A percentile compares a stretch with the other conserved stretches of the same genome.
Conservation (phyloP, 2,797 vertebrate species). For the Centropyge bicolor region DNA sequence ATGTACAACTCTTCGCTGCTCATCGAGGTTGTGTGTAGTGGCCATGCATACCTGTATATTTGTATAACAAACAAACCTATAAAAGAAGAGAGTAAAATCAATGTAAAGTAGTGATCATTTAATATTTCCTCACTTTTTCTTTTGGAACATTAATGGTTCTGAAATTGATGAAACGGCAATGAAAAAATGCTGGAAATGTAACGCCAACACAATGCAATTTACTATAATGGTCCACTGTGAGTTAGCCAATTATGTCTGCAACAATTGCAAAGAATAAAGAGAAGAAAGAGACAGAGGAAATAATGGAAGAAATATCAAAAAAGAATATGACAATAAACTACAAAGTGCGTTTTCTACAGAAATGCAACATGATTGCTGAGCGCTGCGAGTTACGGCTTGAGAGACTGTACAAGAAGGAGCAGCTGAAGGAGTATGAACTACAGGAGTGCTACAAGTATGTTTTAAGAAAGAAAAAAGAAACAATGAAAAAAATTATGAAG, state of each 20-base stretch:
- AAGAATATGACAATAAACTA: constrained; percentile 15
- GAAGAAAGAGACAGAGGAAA: not conserved
- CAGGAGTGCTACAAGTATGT: not conserved
- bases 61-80: no score
- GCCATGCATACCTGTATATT: no score
- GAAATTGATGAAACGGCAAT: not conserved
- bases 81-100: not conserved
- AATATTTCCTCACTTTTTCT: not conserved
- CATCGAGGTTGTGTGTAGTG: no score
- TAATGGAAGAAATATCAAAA: not conserved
- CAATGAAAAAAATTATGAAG: not conserved
- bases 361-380: constrained; percentile 14
- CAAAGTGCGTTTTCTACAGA: constrained; percentile 23
- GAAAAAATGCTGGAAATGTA: constrained; percentile 21
- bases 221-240: constrained; percentile 38
- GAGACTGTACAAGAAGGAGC: not conserved
- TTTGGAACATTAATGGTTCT: constrained; percentile 12
- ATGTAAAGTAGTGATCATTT: not conserved
- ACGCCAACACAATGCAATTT: constrained; percentile 28
- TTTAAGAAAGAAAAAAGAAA: not conserved
- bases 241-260: not conserved
- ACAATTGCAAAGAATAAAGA: constrained; percentile 1
- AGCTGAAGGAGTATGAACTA: constrained; percentile 17
- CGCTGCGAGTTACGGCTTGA: constrained; percentile 7
- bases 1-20: no score